A percentile compares a stretch with the other conserved stretches of the same genome.
Conservation (phyloP, 2,797 vertebrate species). For the Triplophysa bombifrons region DNA sequence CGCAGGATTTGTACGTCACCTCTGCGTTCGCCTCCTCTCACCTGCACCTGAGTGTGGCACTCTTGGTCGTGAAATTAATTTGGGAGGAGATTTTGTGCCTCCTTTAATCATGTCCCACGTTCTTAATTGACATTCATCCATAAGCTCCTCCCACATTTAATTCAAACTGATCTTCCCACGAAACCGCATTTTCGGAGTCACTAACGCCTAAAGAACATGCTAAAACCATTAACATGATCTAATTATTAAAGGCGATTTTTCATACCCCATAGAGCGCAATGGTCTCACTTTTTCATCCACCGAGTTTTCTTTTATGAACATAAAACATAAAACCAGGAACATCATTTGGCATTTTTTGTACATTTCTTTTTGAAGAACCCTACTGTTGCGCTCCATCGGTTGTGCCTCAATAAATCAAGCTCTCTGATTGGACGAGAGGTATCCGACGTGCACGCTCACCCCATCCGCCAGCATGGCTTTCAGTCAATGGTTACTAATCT, state of each 20-base stretch:
- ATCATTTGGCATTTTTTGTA: not conserved
- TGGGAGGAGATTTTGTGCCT: constrained; percentile 78
- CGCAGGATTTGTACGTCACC: constrained; percentile 82
- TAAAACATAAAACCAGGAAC: no score
- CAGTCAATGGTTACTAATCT: constrained; percentile 58
- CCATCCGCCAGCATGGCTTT: constrained; percentile 69
- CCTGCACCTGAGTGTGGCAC: constrained; percentile 78
- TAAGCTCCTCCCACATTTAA: constrained; percentile 14
- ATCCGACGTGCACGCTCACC: constrained; percentile 46
- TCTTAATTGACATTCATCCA: constrained; percentile 65
- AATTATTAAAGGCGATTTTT: not conserved
- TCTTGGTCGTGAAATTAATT: constrained; percentile 77
- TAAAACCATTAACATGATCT: not conserved
- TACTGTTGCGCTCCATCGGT: constrained; percentile 14
- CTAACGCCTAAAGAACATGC: constrained; percentile 9
- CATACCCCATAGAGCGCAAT: not conserved
- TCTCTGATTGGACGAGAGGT: constrained; percentile 37
- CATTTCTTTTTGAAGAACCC: not conserved
- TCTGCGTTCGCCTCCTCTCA: constrained; percentile 76
- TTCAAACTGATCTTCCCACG: constrained; percentile 8
- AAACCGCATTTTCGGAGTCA: constrained; percentile 19
- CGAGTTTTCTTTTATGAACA: not conserved
- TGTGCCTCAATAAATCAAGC: constrained; percentile 43
- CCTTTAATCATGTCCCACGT: constrained; percentile 66
- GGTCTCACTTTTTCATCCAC: not conserved